Evolutionary conservation across 2,888 invertebrate genomes (phyloP).

Genomic region (Apoda limacodes): DNA sequence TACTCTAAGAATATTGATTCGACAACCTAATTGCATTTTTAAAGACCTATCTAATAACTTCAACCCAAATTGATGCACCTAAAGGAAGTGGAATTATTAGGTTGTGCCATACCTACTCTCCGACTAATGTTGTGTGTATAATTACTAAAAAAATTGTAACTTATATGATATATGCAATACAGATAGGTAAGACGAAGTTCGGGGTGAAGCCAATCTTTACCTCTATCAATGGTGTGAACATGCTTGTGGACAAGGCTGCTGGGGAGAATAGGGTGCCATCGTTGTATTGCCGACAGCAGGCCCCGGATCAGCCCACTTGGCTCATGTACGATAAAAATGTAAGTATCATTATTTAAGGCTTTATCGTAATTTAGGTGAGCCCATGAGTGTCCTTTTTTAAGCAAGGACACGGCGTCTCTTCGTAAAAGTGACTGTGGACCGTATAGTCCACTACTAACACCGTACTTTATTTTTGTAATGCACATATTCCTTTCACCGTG

Average conservation of each 20-base stretch:
- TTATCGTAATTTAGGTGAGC: too few relatives aligned
- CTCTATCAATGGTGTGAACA: conserved; percentile 44
- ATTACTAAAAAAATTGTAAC: background rate
- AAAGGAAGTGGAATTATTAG: background rate
- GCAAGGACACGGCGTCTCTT: too few relatives aligned
- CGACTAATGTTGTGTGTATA: background rate
- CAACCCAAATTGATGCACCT: too few relatives aligned
- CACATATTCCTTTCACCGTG: too few relatives aligned
- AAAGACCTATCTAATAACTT: too few relatives aligned
- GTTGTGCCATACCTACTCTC: background rate
- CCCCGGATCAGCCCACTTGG: conserved; percentile 84
- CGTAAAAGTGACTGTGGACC: too few relatives aligned
- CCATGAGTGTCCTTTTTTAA: too few relatives aligned
- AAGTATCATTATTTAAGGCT: too few relatives aligned
- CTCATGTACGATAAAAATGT: conserved; percentile 90
- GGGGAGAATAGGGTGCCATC: conserved; percentile 66
- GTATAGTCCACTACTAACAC: too few relatives aligned
- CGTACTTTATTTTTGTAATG: too few relatives aligned
- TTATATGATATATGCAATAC: conserved; percentile 11
- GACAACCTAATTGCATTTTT: too few relatives aligned
- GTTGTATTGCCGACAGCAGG: conserved; percentile 80
- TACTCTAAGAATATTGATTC: too few relatives aligned
- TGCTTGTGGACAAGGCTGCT: conserved; percentile 54
- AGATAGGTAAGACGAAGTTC: conserved; percentile 54
- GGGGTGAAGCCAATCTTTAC: conserved; percentile 56